Evolutionary conservation across 2,113 vertebrate species (phyloP).

Genomic region (Cromileptes altivelis): DNA sequence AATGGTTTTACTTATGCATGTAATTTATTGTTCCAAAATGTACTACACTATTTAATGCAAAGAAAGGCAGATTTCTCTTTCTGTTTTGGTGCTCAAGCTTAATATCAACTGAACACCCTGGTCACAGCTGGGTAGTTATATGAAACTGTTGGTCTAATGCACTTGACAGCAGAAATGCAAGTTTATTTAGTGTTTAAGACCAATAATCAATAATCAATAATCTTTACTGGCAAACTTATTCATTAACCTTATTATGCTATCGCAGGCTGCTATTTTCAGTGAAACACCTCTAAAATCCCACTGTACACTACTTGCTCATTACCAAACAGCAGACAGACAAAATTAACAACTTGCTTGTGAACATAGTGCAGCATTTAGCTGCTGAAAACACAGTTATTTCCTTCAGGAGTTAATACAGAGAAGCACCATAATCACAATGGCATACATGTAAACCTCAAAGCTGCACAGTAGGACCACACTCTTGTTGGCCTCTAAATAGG

Average conservation of each 20-base stretch:
- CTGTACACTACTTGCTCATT: too few relatives aligned
- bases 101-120: background rate
- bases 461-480: background rate
- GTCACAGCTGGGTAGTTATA: background rate
- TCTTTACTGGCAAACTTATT: background rate
- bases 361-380: too few relatives aligned
- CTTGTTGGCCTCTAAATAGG: background rate
- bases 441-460: background rate
- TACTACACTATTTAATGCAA: background rate
- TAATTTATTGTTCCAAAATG: background rate
- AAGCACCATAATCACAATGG: constrained; percentile 3
- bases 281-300: too few relatives aligned
- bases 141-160: background rate
- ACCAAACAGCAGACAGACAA: too few relatives aligned
- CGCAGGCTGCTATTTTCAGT: too few relatives aligned
- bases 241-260: background rate
- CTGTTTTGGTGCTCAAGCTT: background rate
- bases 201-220: background rate
- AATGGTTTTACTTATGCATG: background rate
- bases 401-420: too few relatives aligned
- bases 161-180: background rate
- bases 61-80: background rate
- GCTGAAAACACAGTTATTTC: too few relatives aligned
- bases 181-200: background rate
- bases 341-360: too few relatives aligned